Base-by-base conservation (phyloP, 2,113 vertebrate species). In the Xiphophorus maculatus region DNA sequence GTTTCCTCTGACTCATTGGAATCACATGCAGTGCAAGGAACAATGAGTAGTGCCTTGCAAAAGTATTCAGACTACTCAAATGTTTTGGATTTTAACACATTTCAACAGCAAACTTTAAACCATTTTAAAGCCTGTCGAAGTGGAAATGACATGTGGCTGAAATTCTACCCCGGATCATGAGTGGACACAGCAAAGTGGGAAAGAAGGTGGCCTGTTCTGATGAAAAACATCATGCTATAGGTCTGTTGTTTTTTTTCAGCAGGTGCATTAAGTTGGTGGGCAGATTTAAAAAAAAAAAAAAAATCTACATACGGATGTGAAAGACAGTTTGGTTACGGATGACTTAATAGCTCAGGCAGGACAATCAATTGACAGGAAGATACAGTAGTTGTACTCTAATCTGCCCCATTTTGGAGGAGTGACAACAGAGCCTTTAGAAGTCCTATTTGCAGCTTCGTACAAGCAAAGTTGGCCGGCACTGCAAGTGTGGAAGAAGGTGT, bases 1-100 rank as follows among this genome's bases (percentile, higher is more conserved):
- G 84, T 92, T 90, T 88, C 84, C 83, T 69, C 63, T 90, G 87
- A 93, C 90, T 90, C 89, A 81, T 67, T 67, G 76, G 75, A 89
- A 90, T 73, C 73, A 83, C 84, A 87, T 84, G 78, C 8, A 65
- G 76, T 40, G 77, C 77, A 66, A 64, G 15, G 44, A 83, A 80
- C 79, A 63, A 48, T 7, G 84, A 91, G 85, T 88, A 65, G 69
- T 82, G 86, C 25, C 51, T 22, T 25, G 17, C 17, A 54, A 54
- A 54, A 54, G 48, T 54, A 22, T 54, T 22, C 19, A 54, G 6
- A 54, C 48, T 58, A 25, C 25, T n/a, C 25, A n/a, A n/a, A n/a
- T 25, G 8, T 58, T 58, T 9, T 58, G 51, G 22, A n/a, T n/a
- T 58, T 58, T 58, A 10, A 25, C 51, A 22, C 22, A 54, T 54